Percentiles rank a stretch among this genome's conserved stretches.
These are phyloP conservation scores for Ceyx margarethae DNA, from an alignment of 2,113 vertebrate species.

Conservation along the genomic window DNA sequence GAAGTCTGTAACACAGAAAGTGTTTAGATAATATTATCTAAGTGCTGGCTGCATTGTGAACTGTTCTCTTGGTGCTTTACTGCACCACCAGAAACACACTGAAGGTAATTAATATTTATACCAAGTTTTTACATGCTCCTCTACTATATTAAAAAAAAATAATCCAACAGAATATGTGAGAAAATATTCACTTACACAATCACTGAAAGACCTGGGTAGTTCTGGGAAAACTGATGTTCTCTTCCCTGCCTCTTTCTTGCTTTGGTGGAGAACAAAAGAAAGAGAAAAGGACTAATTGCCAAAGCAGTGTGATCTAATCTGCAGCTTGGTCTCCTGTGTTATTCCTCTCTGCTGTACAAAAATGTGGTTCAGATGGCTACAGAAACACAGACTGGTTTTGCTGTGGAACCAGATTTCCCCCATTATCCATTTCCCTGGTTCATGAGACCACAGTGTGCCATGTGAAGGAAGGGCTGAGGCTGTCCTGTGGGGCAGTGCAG, in stretches of 20 bases:
- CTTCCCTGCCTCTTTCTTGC: not conserved
- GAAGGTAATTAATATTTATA: conserved; percentile 55
- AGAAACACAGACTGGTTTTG: not conserved
- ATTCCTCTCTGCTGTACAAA: not conserved
- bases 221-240: not conserved
- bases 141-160: not conserved
- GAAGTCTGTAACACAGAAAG: conserved; percentile 29
- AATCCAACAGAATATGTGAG: not conserved
- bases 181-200: not conserved
- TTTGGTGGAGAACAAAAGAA: not conserved
- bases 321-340: not conserved
- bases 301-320: not conserved
- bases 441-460: not conserved
- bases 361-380: not conserved
- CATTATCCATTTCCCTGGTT: not conserved
- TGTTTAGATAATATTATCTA: conserved; percentile 58
- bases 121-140: not conserved
- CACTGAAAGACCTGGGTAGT: not conserved
- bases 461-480: too few species aligned
- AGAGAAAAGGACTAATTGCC: not conserved
- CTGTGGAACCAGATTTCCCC: not conserved
- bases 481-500: too few species aligned
- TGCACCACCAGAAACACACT: conserved; percentile 39
- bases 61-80: conserved; percentile 49
- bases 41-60: conserved; percentile 52